Evolutionary conservation across 2,888 invertebrate species (phyloP), one percentile per base, ranked within the genome.

Genomic region (Prionchulus punctatus): DNA sequence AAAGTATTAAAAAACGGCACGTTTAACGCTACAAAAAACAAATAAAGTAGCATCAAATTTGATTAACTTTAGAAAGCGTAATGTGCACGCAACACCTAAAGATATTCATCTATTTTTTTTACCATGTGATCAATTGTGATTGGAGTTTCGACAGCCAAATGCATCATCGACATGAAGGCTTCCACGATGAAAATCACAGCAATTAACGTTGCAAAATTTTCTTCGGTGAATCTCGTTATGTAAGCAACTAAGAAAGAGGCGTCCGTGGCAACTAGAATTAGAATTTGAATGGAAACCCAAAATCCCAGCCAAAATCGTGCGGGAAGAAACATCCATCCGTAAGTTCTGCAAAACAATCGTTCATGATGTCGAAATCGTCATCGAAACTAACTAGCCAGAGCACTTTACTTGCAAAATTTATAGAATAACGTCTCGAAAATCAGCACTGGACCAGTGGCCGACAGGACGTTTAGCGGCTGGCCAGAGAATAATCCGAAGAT

Each of bases 381-480:
- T 50, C 4, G 7, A 50, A 2, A 7, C 1, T 30, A n/a, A n/a
- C n/a, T n/a, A n/a, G n/a, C n/a, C n/a, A n/a, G n/a, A 12, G 23
- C 18, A 26, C 18, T 61, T 59, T 64, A 66, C 65, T 63, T 62
- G 65, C 67, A 65, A 28, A 67, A 62, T 4, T 62, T 61, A 62
- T 65, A 70, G 12, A 75, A 61, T 31, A 76, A 74, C n/a, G 70
- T 71, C 61, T 76, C 76, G 67, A 76, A 77, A 26, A 77, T 72
- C 2, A 77, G 67, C 1, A 76, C 69, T 25, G 77, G 76, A 1
- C 76, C 76, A 1, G 76, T 77, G 45, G 72, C 73, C 28, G 70
- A 70, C n/a, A 71, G 60, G 36, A 76, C 73, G 31, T 74, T 72
- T 30, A 77, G 64, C 2, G 76, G 76, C 58, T 77, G 77, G 3